A percentile compares a stretch with the other conserved stretches of the same genome.
Conservation (phyloP, 2,888 invertebrate species). For the Clivina fossor region DNA sequence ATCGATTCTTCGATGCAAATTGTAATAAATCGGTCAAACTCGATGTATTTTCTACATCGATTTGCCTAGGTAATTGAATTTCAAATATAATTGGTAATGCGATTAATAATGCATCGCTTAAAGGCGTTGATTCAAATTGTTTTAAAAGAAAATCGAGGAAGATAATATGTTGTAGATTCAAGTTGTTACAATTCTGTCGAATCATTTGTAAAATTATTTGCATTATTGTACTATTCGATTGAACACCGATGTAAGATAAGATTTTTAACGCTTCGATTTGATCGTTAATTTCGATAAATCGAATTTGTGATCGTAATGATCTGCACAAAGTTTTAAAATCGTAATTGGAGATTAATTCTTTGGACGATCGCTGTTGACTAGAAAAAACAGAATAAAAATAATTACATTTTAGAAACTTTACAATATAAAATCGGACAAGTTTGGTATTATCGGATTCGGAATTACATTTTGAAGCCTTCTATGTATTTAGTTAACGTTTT, state of each 20-base stretch:
- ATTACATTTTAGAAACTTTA: conserved; percentile 13
- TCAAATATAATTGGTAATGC: conserved; percentile 70
- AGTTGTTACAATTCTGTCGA: conserved; percentile 61
- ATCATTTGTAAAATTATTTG: conserved; percentile 67
- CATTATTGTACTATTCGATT: conserved; percentile 60
- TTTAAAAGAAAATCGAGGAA: conserved; percentile 63
- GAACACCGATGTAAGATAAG: conserved; percentile 60
- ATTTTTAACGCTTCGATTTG: conserved; percentile 62
- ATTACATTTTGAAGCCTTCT: too few relatives aligned
- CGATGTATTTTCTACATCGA: conserved; percentile 58
- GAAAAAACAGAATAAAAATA: conserved; percentile 21
- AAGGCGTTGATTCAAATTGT: conserved; percentile 57
- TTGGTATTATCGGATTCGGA: too few relatives aligned
- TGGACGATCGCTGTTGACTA: conserved; percentile 41
- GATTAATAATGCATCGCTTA: conserved; percentile 64
- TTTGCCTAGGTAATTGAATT: conserved; percentile 60
- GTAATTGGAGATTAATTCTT: conserved; percentile 57
- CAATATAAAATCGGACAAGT: too few relatives aligned
- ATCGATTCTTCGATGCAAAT: conserved; percentile 56
- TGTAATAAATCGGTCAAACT: conserved; percentile 59
- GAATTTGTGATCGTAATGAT: conserved; percentile 58
- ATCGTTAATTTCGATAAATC: conserved; percentile 57
- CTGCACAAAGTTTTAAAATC: conserved; percentile 63
- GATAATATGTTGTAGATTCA: conserved; percentile 63
- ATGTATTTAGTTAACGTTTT: not conserved